Base-by-base conservation (phyloP, 2,113 vertebrate species). In the Platysteira castanea region DNA sequence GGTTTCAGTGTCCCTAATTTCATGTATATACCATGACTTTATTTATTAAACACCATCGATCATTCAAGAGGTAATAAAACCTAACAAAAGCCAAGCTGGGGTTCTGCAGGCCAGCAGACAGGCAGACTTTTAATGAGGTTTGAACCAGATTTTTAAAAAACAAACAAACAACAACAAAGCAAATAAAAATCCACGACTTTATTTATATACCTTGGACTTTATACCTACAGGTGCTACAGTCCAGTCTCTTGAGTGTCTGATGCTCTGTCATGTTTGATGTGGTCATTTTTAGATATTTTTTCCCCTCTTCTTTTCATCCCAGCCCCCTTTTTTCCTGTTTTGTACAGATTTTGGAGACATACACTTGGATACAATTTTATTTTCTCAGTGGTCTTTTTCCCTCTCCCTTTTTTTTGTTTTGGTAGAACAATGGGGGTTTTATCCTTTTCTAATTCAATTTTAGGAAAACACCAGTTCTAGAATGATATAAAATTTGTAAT, bases 11-110 rank as follows among this genome's bases (percentile, higher is more conserved):
- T 63, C 95, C 94, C 95, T 89, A 15, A 71, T 60, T 93, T 94
- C 92, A 26, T 98, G 98, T 98, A 98, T 96, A 98, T 98, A 98
- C 61, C 96, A 97, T 88, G 93, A 87, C 81, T 98, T 98, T 98
- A 98, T 98, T 98, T 98, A 98, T 98, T 98, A 97, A 98, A 97
- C 94, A 96, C 70, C 92, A 96, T 89, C 90, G 90, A 87, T 98
- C 90, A 39, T 96, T 96, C 96, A 89, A 97, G 93, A 70, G 47
- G 20, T 57, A 10, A 35, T 67, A 28, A 94, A 84, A 77, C 33
- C 64, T 14, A 90, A 41, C 57, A 84, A 67, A 95, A 96, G 69
- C 95, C 82, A 87, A 71, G 47, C 89, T 90, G 94, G 84, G 49
- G 94, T 76, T 86, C 44, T 75, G 77, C 87, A 87, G 59, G 77